Evolutionary conservation across 2,113 vertebrate species (phyloP).

Genomic region (Tupaia chinensis): DNA sequence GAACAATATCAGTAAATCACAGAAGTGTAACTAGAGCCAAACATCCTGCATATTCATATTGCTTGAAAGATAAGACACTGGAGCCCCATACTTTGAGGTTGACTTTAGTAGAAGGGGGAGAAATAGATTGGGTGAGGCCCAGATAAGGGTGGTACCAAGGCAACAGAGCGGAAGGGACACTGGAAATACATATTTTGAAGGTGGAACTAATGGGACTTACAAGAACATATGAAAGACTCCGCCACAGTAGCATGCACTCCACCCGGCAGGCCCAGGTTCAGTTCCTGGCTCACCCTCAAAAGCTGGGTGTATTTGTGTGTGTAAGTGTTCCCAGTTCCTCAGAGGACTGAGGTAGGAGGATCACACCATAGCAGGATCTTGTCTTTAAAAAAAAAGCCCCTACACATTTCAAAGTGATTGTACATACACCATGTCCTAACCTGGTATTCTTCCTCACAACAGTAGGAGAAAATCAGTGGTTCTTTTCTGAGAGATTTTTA

Average conservation of each 20-base stretch:
- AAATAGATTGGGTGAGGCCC: background rate
- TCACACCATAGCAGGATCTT: no score
- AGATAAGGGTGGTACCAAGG: background rate
- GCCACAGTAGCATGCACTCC: no score
- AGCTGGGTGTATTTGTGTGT: no score
- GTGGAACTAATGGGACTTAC: background rate
- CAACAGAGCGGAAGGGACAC: background rate
- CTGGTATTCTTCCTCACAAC: background rate
- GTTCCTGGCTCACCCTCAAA: no score
- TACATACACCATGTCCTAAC: background rate
- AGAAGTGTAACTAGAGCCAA: background rate
- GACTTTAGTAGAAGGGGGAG: background rate
- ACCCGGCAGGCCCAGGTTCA: no score
- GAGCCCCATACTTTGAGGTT: background rate
- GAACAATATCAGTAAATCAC: background rate
- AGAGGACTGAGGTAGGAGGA: no score
- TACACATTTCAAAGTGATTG: background rate
- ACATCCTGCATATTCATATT: background rate
- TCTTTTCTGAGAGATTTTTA: no score
- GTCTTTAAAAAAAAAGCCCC: background rate
- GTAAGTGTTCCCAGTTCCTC: no score
- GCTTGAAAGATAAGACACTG: background rate
- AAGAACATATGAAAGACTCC: background rate
- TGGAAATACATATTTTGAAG: background rate
- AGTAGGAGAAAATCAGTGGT: background rate